Base-by-base conservation (phyloP, 2,888 invertebrate genomes). In the Ennomos fuscantarius region DNA sequence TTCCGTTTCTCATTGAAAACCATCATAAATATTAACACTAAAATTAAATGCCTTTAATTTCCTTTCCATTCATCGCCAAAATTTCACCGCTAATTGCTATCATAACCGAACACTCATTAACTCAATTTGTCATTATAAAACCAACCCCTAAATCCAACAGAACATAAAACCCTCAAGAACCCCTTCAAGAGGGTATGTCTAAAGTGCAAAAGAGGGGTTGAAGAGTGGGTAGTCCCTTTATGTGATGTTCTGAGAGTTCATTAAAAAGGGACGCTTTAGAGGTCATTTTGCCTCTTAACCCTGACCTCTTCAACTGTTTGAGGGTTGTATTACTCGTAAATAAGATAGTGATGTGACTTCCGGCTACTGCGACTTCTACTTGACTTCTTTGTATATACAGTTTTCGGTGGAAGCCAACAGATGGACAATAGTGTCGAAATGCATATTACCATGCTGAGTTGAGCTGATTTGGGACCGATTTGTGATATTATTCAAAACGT, bases 181-280 rank as follows among this genome's bases (percentile, higher is more conserved):
- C 45, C 53, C 44, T 48, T 52, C 43, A 40, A 58, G 58, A 49
- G 58, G 53, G 53, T 52, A 45, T 46, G 41, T 49, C 36, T 53
- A 59, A 53, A 59, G 58, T 54, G 55, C 42, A 60, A 60, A 54
- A 47, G 51, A 47, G 58, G 39, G 51, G 55, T 43, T 53, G 36
- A 51, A 51, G 43, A 12, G 34, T 13, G 44, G 51, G 56, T 32
- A 39, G 48, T 49, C 63, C 55, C 56, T 63, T 60, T 60, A 58
- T 68, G 55, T 56, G 52, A 61, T 55, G 59, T 60, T 60, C 46
- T 42, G 53, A 68, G 64, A 60, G 63, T 64, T 70, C 68, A 70
- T 68, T 70, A 70, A 67, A 65, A 66, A 66, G 65, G 67, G 70
- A 61, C 63, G 58, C 48, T 52, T 46, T 39, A 45, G 50, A 50